Evolutionary conservation across 2,113 vertebrate genomes (phyloP), one percentile per base, ranked within the genome.

Genomic region (Lepidothrix coronata): DNA sequence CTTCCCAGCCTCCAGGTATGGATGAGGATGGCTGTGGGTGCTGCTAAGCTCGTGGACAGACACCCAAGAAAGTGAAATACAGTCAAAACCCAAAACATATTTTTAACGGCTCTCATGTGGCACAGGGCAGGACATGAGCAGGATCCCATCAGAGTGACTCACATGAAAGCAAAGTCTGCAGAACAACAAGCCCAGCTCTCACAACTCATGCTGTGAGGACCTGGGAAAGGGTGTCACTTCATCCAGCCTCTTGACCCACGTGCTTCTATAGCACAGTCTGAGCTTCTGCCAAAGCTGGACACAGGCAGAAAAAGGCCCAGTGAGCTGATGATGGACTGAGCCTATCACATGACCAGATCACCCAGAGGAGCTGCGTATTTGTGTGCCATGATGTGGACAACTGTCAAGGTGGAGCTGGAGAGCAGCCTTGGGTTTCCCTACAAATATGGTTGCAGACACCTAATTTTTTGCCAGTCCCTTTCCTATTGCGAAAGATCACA

Each of bases 1-100:
- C 5, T 87, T 55, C 65, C 51, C n/a, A 46, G 5, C 12, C 25
- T 72, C 65, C 0, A 4, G 55, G 27, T 13, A 23, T 0, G 1
- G 37, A 14, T 35, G 30, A 24, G 48, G 67, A 24, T 48, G 46
- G 46, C 39, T 33, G n/a, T 49, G 55, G 44, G 73, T 66, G 68
- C 77, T 74, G 49, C 37, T 55, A 41, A 7, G 12, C 20, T 51
- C 2, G 1, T 14, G 37, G n/a, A 24, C 37, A 81, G 37, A 8
- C 1, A 54, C 5, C 33, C 70, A 78, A 79, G 35, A 39, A 75
- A 63, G 30, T 11, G 35, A 51, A 72, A 87, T 27, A 24, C 4
- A 2, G 5, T 3, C 3, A 61, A 80, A 85, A n/a, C 6, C 8
- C n/a, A 54, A 62, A 58, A 20, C 3, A 8, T 7, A 0, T 30